Percentiles rank a stretch among this genome's conserved stretches.
Conservation (phyloP, 2,113 vertebrate genomes). For the Dicaeum eximium region DNA sequence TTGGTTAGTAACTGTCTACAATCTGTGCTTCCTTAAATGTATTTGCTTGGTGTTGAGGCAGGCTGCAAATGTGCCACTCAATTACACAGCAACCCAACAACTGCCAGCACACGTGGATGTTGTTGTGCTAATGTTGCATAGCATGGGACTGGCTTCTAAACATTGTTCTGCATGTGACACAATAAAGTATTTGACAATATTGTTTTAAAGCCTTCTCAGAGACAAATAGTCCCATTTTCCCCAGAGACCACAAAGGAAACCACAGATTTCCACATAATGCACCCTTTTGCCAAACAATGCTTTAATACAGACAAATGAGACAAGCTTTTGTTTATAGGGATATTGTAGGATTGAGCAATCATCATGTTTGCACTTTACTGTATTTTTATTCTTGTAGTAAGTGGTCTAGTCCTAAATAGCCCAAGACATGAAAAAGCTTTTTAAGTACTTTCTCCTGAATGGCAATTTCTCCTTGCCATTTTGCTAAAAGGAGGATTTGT, state of each 20-base stretch:
- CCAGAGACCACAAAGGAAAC: not conserved
- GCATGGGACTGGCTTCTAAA: not conserved
- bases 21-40: not conserved
- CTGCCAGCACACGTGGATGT: not conserved
- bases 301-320: not conserved
- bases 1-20: not conserved
- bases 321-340: not conserved
- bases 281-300: not conserved
- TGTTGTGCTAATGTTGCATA: not conserved
- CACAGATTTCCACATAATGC: not conserved
- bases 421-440: not conserved
- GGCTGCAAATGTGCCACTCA: not conserved
- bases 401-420: not conserved
- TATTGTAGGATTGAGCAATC: not conserved
- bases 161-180: not conserved
- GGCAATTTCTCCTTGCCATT: not conserved
- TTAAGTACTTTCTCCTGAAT: not conserved
- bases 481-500: not conserved
- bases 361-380: not conserved
- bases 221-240: not conserved
- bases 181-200: not conserved
- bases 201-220: not conserved
- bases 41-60: not conserved
- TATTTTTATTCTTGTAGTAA: not conserved
- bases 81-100: not conserved